Conservation (phyloP, 2,797 vertebrate genomes). For the Sebastes melanostomus region DNA sequence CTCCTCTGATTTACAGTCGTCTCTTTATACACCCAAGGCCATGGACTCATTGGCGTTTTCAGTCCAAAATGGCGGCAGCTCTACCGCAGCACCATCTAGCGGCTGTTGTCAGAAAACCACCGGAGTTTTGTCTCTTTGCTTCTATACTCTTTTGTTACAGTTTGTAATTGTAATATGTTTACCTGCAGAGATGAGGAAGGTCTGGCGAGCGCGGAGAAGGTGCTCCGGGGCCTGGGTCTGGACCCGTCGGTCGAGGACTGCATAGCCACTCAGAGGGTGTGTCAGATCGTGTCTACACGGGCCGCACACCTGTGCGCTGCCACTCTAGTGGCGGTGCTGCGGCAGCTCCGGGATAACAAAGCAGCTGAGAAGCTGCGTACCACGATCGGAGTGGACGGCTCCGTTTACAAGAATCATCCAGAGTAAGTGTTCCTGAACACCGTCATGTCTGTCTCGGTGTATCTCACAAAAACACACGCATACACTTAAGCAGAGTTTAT, state of each 20-base stretch:
- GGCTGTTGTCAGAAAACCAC: no score
- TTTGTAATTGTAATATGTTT: neutral
- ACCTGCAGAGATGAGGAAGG: conserved; percentile 87
- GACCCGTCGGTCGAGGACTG: conserved; percentile 89
- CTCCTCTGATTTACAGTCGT: no score
- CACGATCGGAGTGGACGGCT: conserved; percentile 92
- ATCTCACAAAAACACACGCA: neutral
- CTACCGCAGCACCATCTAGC: no score
- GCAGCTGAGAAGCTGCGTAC: conserved; percentile 86
- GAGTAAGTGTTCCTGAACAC: conserved; percentile 84
- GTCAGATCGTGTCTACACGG: conserved; percentile 92
- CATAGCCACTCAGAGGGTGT: conserved; percentile 86
- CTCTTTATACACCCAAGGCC: no score
- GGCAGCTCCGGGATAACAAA: conserved; percentile 94
- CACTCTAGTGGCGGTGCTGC: conserved; percentile 86
- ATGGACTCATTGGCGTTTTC: no score
- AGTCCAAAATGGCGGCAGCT: no score
- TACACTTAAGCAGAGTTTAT: neutral
- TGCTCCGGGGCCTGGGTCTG: conserved; percentile 86
- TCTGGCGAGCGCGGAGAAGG: conserved; percentile 81
- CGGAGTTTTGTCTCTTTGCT: no score
- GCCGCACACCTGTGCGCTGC: conserved; percentile 91
- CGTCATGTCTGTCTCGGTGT: rapidly evolving
- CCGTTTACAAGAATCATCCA: conserved; percentile 95
- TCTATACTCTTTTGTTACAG: neutral